These are phyloP conservation scores for Neuroterus valhalla DNA, from an alignment of 1,140 invertebrate genomes.

Conservation along the genomic window DNA sequence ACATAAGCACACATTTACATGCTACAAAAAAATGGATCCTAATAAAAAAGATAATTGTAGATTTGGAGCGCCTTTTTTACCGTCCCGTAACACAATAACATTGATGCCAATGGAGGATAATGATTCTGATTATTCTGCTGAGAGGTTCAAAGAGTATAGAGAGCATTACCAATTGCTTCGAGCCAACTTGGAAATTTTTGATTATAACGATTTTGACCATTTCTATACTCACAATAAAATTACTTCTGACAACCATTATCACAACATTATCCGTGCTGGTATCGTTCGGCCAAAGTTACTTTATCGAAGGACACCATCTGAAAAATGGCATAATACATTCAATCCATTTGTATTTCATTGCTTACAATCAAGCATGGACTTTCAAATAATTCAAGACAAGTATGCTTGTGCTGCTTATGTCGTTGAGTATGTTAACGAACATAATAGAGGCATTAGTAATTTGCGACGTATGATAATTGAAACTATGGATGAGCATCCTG, in stretches of 20 bases:
- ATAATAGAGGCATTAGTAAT: constrained; percentile 60
- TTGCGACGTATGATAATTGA: constrained; percentile 55
- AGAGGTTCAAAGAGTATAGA: too few relatives aligned
- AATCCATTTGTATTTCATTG: constrained; percentile 45
- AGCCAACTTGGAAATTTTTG: too few relatives aligned
- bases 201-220: too few relatives aligned
- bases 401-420: constrained; percentile 60
- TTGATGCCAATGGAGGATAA: too few relatives aligned
- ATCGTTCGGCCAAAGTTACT: constrained; percentile 54
- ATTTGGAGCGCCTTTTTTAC: too few relatives aligned
- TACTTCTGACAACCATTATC: constrained; percentile 29
- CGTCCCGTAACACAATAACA: too few relatives aligned
- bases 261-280: constrained; percentile 40
- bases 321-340: constrained; percentile 59
- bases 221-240: too few relatives aligned
- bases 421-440: constrained; percentile 61
- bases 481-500: constrained; percentile 56
- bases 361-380: constrained; percentile 54
- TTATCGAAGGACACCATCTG: constrained; percentile 42
- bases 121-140: too few relatives aligned
- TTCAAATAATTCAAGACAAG: constrained; percentile 65
- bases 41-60: too few relatives aligned
- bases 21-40: too few relatives aligned
- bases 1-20: too few relatives aligned
- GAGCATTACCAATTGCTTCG: too few relatives aligned